Evolutionary conservation across 2,888 invertebrate species (phyloP), one percentile per base, ranked within the genome.

Genomic region (Coenonympha glycerion): DNA sequence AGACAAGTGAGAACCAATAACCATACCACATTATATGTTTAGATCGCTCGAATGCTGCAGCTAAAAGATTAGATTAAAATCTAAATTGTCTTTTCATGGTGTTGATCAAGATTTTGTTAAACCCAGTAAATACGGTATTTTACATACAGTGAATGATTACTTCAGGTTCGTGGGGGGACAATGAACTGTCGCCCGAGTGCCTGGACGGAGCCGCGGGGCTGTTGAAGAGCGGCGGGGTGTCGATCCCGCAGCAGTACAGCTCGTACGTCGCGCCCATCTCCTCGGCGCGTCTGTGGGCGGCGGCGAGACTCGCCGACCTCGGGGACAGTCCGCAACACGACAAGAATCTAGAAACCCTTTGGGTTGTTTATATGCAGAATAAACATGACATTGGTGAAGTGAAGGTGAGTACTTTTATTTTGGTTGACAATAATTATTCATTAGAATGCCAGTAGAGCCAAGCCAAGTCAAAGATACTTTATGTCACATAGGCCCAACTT

Each of bases 131-230:
- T n/a, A n/a, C n/a, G n/a, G n/a, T 16, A 33, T 9, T 16, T 16
- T 16, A 16, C n/a, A 6, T 16, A 21, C 21, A 11, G 6, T 9
- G 11, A 2, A 22, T 37, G 4, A 21, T 13, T 6, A 22, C 34
- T 34, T 11, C 61, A 89, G 91, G 92, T 0, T 98, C 98, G 1
- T 99, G 99, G 89, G 98, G 98, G 15, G 99, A 99, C 76, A 99
- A 99, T 76, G 99, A 99, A 84, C 89, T 99, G 8, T 97, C 98
- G 0, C 99, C 99, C 0, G 99, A 99, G 79, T 99, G 98, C 77
- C 88, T 99, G 42, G 98, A 98, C 79, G 97, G 98, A 2, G 97
- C 97, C 2, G 94, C 96, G 63, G 90, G 92, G 30, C 92, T 97
- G 59, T 83, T 98, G 3, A 93, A 93, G 84, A 89, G 92, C 16